These are phyloP conservation scores for Pseudeuparius sepicola DNA, from an alignment of 2,888 invertebrate genomes.

Conservation along the genomic window DNA sequence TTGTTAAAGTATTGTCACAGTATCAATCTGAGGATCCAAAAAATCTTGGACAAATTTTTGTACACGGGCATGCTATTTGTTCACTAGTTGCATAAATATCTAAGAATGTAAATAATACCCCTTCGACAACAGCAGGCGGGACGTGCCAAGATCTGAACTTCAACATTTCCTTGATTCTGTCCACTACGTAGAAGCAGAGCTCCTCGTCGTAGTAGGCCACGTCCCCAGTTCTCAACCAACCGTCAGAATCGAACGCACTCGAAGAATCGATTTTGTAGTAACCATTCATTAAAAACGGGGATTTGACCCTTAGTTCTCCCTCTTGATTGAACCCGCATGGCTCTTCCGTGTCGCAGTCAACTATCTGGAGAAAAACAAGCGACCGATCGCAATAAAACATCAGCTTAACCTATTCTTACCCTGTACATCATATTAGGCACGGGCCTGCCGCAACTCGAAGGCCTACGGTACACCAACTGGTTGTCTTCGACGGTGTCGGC, in stretches of 20 bases:
- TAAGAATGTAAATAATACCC: no score
- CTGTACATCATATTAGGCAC: conserved; percentile 29
- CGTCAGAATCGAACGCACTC: conserved; percentile 38
- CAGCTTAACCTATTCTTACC: no score
- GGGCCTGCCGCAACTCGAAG: conserved; percentile 28
- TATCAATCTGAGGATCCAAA: no score
- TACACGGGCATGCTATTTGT: no score
- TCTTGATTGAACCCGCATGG: conserved; percentile 35
- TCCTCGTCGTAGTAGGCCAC: conserved; percentile 43
- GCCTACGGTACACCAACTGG: conserved; percentile 27
- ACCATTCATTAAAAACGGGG: conserved; percentile 34
- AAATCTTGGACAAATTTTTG: no score
- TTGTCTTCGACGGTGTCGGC: conserved; percentile 27
- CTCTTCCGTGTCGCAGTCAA: conserved; percentile 30
- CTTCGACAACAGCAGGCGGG: conserved; percentile 31
- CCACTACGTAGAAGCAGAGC: conserved; percentile 42
- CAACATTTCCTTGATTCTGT: conserved; percentile 43
- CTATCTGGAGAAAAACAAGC: no score
- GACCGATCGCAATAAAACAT: no score
- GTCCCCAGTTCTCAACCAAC: conserved; percentile 46
- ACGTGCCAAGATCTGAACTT: conserved; percentile 45
- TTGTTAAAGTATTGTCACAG: no score
- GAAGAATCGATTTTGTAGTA: conserved; percentile 42
- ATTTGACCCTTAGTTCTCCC: conserved; percentile 46
- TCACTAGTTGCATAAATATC: no score